Evolutionary conservation across 2,113 vertebrate species (phyloP).

Genomic region (Tachuris rubrigastra): DNA sequence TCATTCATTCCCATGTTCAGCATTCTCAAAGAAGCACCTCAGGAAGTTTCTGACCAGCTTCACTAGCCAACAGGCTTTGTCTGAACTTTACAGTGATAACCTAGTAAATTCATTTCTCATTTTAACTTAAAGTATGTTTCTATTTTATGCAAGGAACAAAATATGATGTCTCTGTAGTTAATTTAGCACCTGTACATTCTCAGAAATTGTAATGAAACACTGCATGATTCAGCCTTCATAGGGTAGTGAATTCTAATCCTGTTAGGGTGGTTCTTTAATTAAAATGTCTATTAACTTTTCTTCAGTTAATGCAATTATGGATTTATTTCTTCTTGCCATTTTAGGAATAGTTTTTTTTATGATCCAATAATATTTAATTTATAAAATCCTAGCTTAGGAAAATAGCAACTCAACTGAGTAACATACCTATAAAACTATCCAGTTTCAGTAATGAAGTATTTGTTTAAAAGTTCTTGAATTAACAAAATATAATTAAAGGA

Average conservation of each 20-base stretch:
- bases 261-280: constrained; percentile 58
- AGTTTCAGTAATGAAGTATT: not conserved
- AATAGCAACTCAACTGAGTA: not conserved
- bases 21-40: not conserved
- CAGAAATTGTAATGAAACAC: constrained; percentile 39
- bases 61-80: not conserved
- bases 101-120: constrained; percentile 37
- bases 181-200: constrained; percentile 48
- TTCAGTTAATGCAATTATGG: constrained; percentile 40
- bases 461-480: not conserved
- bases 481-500: not conserved
- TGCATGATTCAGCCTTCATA: constrained; percentile 23
- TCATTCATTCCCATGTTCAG: not conserved
- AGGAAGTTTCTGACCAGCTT: not conserved
- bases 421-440: not conserved
- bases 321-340: constrained; percentile 48
- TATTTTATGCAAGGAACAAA: constrained; percentile 10
- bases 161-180: constrained; percentile 26
- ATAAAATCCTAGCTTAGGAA: constrained; percentile 11
- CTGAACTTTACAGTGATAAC: not conserved
- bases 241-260: constrained; percentile 42
- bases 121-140: constrained; percentile 56
- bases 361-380: constrained; percentile 46
- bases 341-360: constrained; percentile 1
- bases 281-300: constrained; percentile 54